Evolutionary conservation across 1,140 invertebrate genomes (phyloP), one percentile per base, ranked within the genome.

Genomic region (Bicyclus anynana): DNA sequence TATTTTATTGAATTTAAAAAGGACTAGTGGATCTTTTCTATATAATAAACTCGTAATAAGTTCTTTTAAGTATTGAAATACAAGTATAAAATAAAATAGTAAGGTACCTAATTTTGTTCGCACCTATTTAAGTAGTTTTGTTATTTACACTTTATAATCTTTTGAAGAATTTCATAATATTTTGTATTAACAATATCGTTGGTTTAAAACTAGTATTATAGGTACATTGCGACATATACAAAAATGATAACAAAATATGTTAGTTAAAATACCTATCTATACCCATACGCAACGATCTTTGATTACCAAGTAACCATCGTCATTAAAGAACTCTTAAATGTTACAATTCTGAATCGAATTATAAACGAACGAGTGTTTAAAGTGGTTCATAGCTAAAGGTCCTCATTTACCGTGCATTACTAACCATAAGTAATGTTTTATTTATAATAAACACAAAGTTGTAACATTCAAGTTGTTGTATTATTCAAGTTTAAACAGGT

Each of bases 241-340:
- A 44, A 26, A 47, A 47, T 2, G 23, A 52, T 21, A 18, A 57
- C 26, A 52, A 52, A 29, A 52, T 21, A 35, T 58, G 48, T 46
- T 37, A 21, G 18, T 60, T 35, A 48, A 5, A 13, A 29, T 47
- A 55, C 16, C 29, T 35, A 51, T 23, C 29, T 35, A 51, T 51
- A 51, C 49, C 21, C 27, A 49, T 49, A 44, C 38, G 33, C 29
- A 33, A 33, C 29, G 29, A 33, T 33, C n/a, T 33, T 33, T 33
- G 52, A 50, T 54, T 54, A 54, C 47, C 42, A 37, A 14, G 48
- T 54, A 60, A 60, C 38, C 57, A 16, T 58, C 52, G 53, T 65
- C 50, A 50, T 42, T n/a, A 20, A 23, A n/a, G 26, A 10, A 37
- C 46, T 49, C 29, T 20, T 9, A 20, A 44, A 44, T 44, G 12